These are phyloP conservation scores for Anhinga rufa DNA, from an alignment of 2,113 vertebrate genomes.

Conservation along the genomic window DNA sequence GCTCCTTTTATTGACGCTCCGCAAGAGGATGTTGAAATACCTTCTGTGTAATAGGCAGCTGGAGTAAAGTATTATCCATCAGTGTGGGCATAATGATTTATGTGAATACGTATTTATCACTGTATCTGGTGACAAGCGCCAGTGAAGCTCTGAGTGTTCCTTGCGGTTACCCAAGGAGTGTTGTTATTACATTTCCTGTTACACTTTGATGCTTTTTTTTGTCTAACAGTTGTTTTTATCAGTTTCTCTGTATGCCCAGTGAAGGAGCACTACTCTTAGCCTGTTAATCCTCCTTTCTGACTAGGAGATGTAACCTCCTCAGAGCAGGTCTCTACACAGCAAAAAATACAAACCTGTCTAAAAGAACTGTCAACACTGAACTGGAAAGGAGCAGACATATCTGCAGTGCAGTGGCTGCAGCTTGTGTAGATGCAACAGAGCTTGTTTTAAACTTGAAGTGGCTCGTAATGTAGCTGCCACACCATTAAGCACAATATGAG, in stretches of 20 bases:
- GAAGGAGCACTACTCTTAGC: background rate
- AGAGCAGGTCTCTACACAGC: background rate
- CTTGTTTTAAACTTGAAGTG: background rate
- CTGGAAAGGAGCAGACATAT: background rate
- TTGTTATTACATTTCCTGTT: background rate
- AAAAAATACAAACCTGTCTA: background rate
- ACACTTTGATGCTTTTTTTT: background rate
- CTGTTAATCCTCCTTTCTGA: background rate
- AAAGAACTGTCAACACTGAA: background rate
- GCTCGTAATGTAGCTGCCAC: background rate
- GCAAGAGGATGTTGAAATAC: background rate
- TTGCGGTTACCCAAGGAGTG: background rate
- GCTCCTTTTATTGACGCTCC: slow-evolving; percentile 18
- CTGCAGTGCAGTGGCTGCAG: background rate
- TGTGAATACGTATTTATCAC: slow-evolving; percentile 24
- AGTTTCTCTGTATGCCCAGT: background rate
- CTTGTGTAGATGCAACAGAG: background rate
- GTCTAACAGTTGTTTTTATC: background rate
- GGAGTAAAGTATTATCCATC: background rate
- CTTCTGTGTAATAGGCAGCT: background rate
- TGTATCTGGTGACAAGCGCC: background rate
- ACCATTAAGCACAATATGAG: background rate
- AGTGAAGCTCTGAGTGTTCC: background rate
- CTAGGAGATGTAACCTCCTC: background rate
- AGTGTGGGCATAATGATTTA: background rate